phyloP scores from a whole-genome alignment of 2,888 invertebrate species.

The Orchesellides sinensis region DNA sequence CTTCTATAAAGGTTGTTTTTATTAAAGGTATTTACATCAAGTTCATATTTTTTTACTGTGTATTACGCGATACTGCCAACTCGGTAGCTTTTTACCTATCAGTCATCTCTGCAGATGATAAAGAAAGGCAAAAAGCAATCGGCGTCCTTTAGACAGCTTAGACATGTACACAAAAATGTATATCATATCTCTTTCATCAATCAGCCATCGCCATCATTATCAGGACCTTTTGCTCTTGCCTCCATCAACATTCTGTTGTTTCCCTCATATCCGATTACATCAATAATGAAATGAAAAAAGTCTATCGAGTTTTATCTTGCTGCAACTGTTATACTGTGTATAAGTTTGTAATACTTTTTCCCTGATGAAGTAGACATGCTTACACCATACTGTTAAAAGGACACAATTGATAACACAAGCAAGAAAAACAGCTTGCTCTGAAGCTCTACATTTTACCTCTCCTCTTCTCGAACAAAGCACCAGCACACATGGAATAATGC shows the following conservation, averaged over 20 bases:
- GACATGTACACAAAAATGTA: neutral
- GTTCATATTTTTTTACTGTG: no score
- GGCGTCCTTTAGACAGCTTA: neutral
- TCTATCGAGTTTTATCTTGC: neutral
- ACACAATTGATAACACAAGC: no score
- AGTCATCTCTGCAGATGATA: neutral
- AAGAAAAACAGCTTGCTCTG: conserved; percentile 14
- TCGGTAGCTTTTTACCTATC: no score
- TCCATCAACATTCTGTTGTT: conserved; percentile 16
- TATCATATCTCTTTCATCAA: neutral
- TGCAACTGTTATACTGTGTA: neutral
- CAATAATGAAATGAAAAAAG: neutral
- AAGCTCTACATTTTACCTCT: conserved; percentile 14
- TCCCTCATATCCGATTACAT: conserved; percentile 5
- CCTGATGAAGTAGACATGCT: no score
- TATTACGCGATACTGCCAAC: no score
- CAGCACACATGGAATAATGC: conserved; percentile 16
- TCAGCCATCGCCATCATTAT: no score
- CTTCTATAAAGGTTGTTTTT: conserved; percentile 24
- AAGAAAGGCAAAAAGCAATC: neutral
- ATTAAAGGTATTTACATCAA: neutral
- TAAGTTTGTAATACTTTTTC: no score
- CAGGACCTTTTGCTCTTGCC: no score
- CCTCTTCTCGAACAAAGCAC: neutral
- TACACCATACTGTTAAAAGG: no score